These are phyloP conservation scores for Mastacembelus armatus DNA, from an alignment of 2,797 vertebrate species.

Conservation along the genomic window DNA sequence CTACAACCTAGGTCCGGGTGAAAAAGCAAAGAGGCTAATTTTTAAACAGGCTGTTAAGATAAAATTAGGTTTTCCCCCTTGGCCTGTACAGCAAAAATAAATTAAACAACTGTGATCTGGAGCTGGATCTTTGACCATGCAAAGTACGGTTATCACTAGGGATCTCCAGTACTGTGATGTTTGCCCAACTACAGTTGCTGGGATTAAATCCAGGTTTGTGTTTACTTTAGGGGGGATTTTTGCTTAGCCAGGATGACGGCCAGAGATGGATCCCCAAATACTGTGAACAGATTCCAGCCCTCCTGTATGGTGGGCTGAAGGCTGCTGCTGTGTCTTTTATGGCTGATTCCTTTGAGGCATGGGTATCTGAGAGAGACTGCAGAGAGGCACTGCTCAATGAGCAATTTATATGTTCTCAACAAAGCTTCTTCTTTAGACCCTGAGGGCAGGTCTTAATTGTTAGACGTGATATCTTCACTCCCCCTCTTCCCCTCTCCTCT, in stretches of 20 bases:
- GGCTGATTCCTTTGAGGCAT: conserved; percentile 68
- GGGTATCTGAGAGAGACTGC: conserved; percentile 70
- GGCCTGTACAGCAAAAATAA: too few species aligned
- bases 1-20: conserved; percentile 7
- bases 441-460: conserved; percentile 83
- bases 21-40: conserved; percentile 17
- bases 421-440: conserved; percentile 76
- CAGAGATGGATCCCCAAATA: conserved; percentile 46
- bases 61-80: too few species aligned
- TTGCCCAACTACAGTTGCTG: conserved; percentile 19
- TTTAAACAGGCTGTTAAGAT: too few species aligned
- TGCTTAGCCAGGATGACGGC: conserved; percentile 27
- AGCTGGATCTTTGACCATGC: conserved; percentile 32
- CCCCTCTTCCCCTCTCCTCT: conserved; percentile 66
- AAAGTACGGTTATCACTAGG: conserved; percentile 22
- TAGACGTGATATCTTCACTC: conserved; percentile 79
- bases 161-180: conserved; percentile 29
- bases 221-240: conserved; percentile 36
- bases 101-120: conserved; percentile 17
- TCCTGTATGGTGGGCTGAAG: conserved; percentile 38
- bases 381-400: conserved; percentile 74
- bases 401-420: conserved; percentile 82
- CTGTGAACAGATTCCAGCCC: conserved; percentile 53
- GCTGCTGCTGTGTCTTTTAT: conserved; percentile 51
- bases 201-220: conserved; percentile 60